These are phyloP conservation scores for Microctonus hyperodae DNA, from an alignment of 2,888 invertebrate genomes.

Conservation along the genomic window DNA sequence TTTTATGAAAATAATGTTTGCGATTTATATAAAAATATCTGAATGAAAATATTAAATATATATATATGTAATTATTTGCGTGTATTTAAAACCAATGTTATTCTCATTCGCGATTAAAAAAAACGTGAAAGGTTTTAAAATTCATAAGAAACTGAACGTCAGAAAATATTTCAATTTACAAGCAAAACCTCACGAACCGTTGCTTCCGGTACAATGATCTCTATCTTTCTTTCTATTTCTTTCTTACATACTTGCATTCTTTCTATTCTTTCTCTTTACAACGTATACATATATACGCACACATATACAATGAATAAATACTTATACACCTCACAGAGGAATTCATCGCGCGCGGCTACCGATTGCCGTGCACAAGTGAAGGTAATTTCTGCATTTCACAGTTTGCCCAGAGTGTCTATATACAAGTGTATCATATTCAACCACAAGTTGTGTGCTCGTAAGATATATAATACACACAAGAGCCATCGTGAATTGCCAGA, in stretches of 20 bases:
- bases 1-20: no score
- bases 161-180: slow-evolving; percentile 54
- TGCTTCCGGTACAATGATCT: slow-evolving; percentile 58
- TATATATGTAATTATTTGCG: not conserved
- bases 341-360: slow-evolving; percentile 10
- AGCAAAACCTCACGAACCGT: slow-evolving; percentile 52
- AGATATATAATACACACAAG: slow-evolving; percentile 7
- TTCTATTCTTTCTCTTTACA: not conserved
- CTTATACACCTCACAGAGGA: not conserved
- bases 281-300: not conserved
- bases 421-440: no score
- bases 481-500: slow-evolving; percentile 7
- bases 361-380: slow-evolving; percentile 6
- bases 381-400: slow-evolving; percentile 10
- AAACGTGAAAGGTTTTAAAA: no score
- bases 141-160: slow-evolving; percentile 27
- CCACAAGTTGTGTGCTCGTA: not conserved
- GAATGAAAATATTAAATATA: not conserved
- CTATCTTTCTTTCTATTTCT: slow-evolving; percentile 9
- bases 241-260: not conserved
- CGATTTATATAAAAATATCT: no score
- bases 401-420: slow-evolving; percentile 5
- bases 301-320: not conserved
- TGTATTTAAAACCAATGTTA: not conserved
- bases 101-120: not conserved